Conservation (phyloP, 2,888 invertebrate species). For the Sepiola atlantica region DNA sequence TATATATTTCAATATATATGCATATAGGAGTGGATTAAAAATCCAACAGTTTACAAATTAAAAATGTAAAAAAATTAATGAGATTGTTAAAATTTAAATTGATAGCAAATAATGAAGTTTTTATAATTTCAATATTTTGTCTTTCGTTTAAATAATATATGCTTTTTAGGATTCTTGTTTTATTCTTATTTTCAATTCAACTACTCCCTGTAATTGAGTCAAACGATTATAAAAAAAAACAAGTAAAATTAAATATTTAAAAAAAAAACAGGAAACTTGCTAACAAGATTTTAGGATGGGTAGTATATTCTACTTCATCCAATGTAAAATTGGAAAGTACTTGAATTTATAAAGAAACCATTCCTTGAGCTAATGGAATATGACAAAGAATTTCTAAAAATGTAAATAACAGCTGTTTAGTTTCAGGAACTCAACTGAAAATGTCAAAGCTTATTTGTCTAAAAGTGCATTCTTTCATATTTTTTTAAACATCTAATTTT, state of each 20-base stretch:
- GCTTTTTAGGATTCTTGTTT: no score
- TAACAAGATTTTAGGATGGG: neutral
- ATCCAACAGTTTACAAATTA: no score
- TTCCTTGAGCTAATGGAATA: neutral
- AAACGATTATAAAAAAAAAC: no score
- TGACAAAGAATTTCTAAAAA: conserved; percentile 10
- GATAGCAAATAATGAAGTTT: no score
- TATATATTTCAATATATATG: no score
- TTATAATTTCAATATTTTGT: no score
- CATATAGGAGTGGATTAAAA: no score
- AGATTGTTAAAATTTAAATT: no score
- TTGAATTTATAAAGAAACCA: neutral
- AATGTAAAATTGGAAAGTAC: neutral
- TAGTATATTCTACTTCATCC: neutral
- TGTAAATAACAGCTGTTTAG: neutral
- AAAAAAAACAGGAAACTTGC: neutral
- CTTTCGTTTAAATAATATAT: no score
- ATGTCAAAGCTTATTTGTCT: neutral
- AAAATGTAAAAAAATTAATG: no score
- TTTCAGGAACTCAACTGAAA: neutral
- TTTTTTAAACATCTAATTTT: neutral
- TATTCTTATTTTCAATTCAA: no score
- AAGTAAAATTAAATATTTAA: neutral
- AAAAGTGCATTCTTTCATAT: neutral
- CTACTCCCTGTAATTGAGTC: no score